Base-by-base conservation (phyloP, 1,140 invertebrate genomes). In the Caligus rogercresseyi region DNA sequence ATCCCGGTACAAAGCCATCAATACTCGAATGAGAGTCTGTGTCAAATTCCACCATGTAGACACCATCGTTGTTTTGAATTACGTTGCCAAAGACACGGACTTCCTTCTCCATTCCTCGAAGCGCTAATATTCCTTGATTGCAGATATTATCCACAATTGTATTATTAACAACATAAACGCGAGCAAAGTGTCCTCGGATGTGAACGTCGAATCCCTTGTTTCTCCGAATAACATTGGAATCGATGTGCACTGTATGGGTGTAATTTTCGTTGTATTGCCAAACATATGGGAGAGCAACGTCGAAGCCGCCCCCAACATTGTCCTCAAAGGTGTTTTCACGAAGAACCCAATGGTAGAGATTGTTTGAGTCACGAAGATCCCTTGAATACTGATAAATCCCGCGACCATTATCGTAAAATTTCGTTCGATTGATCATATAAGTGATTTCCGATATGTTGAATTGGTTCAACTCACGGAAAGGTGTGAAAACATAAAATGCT, bases 21-120 rank as follows among this genome's bases (percentile, higher is more conserved):
- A 94, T 93, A 72, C 94, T 90, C 18, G 89, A 92, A 70, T 97
- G 90, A 70, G 89, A 94, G 68, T 89, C 82, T 24, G 87, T 83
- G 64, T 82, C 80, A 69, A 97, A 89, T 70, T 94, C 85, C 0
- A 96, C 78, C 75, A 95, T 84, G 69, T 82, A 89, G n/a, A 79
- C 77, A 0, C 86, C 89, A 54, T 76, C 80, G 70, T 99, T 99
- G 19, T 78, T 75, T 66, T 82, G 78, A 43, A 98, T 86, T 58
- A 68, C 66, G 69, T 86, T 84, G 71, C 75, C 85, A 81, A 68
- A 80, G 72, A 79, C 83, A 23, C 81, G 76, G 73, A 97, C 78
- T 68, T 86, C 83, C 74, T 99, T 99, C 73, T 99, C 96, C 91
- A 97, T 98, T 15, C 96, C 95, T 61, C 80, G 77, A 2, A 98